Base-by-base conservation (phyloP, 2,888 invertebrate genomes). In the Leucoma salicis region DNA sequence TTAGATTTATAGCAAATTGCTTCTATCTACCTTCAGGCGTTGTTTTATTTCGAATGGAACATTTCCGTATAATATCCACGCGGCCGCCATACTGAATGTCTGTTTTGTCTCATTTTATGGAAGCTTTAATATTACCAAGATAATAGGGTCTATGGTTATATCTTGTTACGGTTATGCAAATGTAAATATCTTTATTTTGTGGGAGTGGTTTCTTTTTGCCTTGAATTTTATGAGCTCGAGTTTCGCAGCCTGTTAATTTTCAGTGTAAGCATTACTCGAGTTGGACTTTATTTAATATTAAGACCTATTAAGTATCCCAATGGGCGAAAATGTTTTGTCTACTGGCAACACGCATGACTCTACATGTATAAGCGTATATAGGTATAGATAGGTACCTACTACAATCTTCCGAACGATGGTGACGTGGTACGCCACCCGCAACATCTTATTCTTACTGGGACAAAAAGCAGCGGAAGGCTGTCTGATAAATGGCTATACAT, bases 1-100 rank as follows among this genome's bases (percentile, higher is more conserved):
- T 66, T 70, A 78, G 80, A 85, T 85, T 85, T 85, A 85, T 82
- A 74, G 85, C 82, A 82, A 82, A 85, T 85, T 86, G 83, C 86
- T 78, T 71, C 63, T 70, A 61, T 64, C 68, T 54, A 68, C 71
- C 75, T 78, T 53, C 69, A 81, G 83, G 82, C 84, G 80, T 70
- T 83, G 70, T 76, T 78, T 81, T 82, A 79, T 78, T 78, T 68
- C 66, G 49, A 70, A 65, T 67, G 71, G 67, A 67, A 77, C 71
- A 70, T 45, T 50, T 74, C 60, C 58, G 65, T 71, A 38, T 42
- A 49, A 37, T 51, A 53, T 57, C 49, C 49, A 39, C 42, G 42
- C 38, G 39, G 42, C 31, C 37, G 44, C 50, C 46, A 49, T 60
- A 52, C 54, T 57, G 55, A 35, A 39, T 47, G 48, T 59, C 54